Evolutionary conservation across 2,113 vertebrate genomes (phyloP).

Genomic region (Gasterosteus nipponicus): DNA sequence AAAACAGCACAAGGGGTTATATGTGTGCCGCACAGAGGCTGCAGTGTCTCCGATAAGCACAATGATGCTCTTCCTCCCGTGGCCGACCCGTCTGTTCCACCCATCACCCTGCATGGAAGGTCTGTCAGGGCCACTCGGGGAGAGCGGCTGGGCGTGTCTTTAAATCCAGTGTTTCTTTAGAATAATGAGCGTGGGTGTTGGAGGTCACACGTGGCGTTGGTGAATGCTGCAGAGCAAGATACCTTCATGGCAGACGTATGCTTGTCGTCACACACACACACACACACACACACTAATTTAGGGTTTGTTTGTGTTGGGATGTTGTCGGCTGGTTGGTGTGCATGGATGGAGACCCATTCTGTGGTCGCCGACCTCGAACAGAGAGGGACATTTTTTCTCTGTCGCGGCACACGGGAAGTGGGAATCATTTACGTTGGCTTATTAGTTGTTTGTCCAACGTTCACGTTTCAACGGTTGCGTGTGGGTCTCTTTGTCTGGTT

Average conservation of each 20-base stretch:
- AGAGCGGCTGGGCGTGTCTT: constrained; percentile 24
- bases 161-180: constrained; percentile 8
- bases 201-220: constrained; percentile 14
- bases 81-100: constrained; percentile 43
- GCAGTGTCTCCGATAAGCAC: constrained; percentile 51
- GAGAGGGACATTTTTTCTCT: neutral
- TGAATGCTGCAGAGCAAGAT: constrained; percentile 55
- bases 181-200: constrained; percentile 22
- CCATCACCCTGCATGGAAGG: neutral
- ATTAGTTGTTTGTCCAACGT: constrained; percentile 44
- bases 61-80: constrained; percentile 45
- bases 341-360: neutral
- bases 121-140: constrained; percentile 3
- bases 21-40: constrained; percentile 63
- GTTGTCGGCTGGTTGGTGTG: constrained; percentile 6
- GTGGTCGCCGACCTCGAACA: neutral
- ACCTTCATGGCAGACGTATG: constrained; percentile 65
- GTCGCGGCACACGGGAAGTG: constrained; percentile 9
- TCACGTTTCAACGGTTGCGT: constrained; percentile 8
- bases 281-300: constrained; percentile 39
- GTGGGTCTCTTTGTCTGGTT: neutral
- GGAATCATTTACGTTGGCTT: constrained; percentile 25
- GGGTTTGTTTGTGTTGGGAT: constrained; percentile 34
- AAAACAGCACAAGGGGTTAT: constrained; percentile 60
- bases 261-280: constrained; percentile 9